Evolutionary conservation across 2,888 invertebrate species (phyloP).

Genomic region (Melanchra persicariae): DNA sequence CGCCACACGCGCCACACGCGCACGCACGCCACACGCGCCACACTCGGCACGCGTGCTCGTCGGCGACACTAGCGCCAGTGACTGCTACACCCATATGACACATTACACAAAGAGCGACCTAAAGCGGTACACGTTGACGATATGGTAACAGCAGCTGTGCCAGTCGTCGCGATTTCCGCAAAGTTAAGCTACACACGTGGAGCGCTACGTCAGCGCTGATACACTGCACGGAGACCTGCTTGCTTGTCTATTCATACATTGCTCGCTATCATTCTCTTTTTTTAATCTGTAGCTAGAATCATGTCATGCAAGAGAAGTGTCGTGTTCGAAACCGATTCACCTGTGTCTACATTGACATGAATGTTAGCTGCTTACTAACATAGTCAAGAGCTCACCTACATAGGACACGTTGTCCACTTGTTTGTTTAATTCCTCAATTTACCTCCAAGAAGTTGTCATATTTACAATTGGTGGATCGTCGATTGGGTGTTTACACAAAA

Average conservation of each 20-base stretch:
- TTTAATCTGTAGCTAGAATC: no score
- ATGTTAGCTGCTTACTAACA: not conserved
- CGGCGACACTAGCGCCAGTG: not conserved
- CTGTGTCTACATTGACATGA: not conserved
- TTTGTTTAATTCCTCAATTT: not conserved
- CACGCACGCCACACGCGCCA: not conserved
- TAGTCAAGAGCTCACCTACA: not conserved
- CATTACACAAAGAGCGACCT: constrained; percentile 32
- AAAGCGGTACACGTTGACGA: constrained; percentile 20
- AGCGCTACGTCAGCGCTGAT: no score
- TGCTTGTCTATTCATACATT: no score
- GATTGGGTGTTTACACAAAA: no score
- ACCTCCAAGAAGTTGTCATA: not conserved
- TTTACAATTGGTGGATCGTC: not conserved
- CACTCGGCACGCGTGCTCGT: not conserved
- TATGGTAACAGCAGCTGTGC: constrained; percentile 55
- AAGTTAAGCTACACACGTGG: not conserved
- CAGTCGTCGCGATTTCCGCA: not conserved
- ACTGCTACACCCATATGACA: constrained; percentile 50
- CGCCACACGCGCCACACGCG: no score
- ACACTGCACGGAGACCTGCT: no score
- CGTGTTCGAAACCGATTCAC: no score
- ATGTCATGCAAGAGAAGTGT: no score
- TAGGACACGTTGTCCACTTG: not conserved
- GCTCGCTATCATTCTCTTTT: no score